These are phyloP conservation scores for Zosterops hypoxanthus DNA, from an alignment of 2,113 vertebrate genomes.

Conservation along the genomic window DNA sequence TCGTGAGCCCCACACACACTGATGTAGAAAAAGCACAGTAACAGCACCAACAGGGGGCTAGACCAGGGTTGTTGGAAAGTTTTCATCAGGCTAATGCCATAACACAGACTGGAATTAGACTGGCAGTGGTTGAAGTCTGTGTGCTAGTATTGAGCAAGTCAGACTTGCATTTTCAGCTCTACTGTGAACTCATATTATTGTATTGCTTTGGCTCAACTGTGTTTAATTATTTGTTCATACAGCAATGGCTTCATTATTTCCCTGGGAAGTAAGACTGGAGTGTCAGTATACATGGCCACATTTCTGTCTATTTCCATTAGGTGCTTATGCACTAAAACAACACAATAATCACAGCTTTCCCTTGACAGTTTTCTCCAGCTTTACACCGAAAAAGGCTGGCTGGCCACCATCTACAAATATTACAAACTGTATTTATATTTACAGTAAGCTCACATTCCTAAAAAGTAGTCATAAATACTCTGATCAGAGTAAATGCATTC, in stretches of 20 bases:
- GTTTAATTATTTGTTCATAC: not conserved
- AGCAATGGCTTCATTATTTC: not conserved
- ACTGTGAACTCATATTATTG: not conserved
- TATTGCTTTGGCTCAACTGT: not conserved
- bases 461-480: constrained; percentile 29
- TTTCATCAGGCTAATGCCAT: not conserved
- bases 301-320: constrained; percentile 1
- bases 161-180: not conserved
- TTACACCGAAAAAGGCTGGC: not conserved
- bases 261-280: not conserved
- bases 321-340: not conserved
- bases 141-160: not conserved
- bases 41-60: not conserved
- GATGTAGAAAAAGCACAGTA: not conserved
- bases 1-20: not conserved
- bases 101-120: not conserved
- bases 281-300: not conserved
- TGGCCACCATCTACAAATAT: not conserved
- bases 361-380: not conserved
- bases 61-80: not conserved
- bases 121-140: too few relatives aligned
- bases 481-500: not conserved
- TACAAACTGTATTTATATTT: not conserved
- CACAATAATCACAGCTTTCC: not conserved
- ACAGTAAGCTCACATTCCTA: not conserved